A percentile compares a stretch with the other conserved stretches of the same genome.
phyloP scores from a whole-genome alignment of 2,113 vertebrate genomes.

The Syrrhaptes paradoxus region DNA sequence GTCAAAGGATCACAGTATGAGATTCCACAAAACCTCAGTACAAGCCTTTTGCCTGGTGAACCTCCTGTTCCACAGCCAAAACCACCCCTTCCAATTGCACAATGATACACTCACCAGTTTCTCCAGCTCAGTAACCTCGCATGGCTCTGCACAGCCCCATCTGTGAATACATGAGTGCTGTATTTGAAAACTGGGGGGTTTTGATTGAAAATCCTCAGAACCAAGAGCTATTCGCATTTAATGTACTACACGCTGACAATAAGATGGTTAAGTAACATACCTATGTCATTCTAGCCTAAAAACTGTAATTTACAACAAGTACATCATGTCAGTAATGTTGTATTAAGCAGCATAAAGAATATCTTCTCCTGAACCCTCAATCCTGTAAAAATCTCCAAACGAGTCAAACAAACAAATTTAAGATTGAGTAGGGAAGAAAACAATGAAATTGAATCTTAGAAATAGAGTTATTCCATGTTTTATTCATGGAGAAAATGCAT shows the following conservation, averaged over 20 bases:
- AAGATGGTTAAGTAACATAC: not conserved
- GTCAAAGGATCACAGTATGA: not conserved
- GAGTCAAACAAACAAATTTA: not conserved
- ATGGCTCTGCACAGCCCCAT: not conserved
- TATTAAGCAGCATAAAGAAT: not conserved
- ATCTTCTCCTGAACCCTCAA: not conserved
- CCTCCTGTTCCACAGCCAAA: not conserved
- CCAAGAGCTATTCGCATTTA: not conserved
- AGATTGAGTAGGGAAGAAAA: not conserved
- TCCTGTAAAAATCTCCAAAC: not conserved
- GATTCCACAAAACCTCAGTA: not conserved
- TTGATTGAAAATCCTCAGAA: not conserved
- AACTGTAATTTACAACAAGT: not conserved
- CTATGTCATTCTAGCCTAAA: not conserved
- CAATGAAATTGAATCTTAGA: not conserved
- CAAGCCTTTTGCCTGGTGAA: not conserved
- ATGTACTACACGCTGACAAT: not conserved
- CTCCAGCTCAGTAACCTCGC: not conserved
- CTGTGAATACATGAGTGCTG: fast-evolving
- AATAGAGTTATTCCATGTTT: not conserved
- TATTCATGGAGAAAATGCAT: not conserved
- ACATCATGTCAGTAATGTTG: not conserved
- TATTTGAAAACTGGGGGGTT: not conserved
- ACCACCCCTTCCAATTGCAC: not conserved
- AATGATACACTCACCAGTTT: not conserved